Base-by-base conservation (phyloP, 2,113 vertebrate genomes). In the Gallinago jamesoni region DNA sequence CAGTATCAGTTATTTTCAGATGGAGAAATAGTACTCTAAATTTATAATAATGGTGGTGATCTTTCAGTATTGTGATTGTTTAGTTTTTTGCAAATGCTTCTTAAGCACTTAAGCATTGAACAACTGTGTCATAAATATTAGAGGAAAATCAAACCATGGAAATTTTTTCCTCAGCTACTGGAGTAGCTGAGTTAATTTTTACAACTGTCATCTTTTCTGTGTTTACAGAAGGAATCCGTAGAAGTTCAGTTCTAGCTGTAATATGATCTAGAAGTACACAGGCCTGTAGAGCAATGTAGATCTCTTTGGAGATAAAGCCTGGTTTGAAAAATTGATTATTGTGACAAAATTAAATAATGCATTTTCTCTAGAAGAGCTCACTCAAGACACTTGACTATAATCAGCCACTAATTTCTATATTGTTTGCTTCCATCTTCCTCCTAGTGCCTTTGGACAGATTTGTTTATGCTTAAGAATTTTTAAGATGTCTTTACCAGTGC, bases 321-420 rank as follows among this genome's bases (percentile, higher is more conserved):
- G 45, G 37, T 74, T 75, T 90, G 48, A 68, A 91, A 86, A 88
- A 86, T 33, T 10, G 12, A 24, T 73, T 93, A 74, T 66, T 84
- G 77, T 90, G 82, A n/a, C 33, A 94, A 96, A 94, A 77, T 57
- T 59, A 85, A 89, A 60, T 77, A 94, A 88, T 92, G 14, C 43
- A 86, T 93, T 94, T 92, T 66, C 87, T 83, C 45, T 88, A n/a
- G 87, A 89, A 90, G 39, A 77, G 24, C 43, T 97, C 87, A 56
- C 78, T 94, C 63, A 92, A 63, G 27, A 80, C 60, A 89, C 59
- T 91, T 69, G 22, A 87, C 30, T 78, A 73, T 94, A 96, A 90
- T 84, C 45, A 66, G 10, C 25, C n/a, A 80, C 81, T 62, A 63
- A 78, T 91, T 97, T 79, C 79, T 52, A 11, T 75, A 41, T 14